Evolutionary conservation across 2,797 vertebrate genomes (phyloP).

Genomic region (Microchirus variegatus): DNA sequence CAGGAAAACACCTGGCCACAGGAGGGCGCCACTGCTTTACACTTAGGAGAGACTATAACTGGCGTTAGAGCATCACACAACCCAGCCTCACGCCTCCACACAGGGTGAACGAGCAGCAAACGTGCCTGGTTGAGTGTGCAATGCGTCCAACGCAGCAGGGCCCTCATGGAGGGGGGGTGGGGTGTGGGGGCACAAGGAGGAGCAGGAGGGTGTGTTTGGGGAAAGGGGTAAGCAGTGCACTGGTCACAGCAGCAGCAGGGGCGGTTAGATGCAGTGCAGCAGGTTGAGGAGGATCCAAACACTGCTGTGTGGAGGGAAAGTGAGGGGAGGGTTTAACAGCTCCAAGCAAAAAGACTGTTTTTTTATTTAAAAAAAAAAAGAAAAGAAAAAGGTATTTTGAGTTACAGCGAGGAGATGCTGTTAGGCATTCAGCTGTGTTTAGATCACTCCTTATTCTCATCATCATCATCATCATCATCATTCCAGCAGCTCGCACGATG

Average conservation of each 20-base stretch:
- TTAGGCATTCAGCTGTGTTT: constrained; percentile 44
- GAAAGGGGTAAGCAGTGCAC: constrained; percentile 46
- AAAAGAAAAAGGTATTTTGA: constrained; percentile 19
- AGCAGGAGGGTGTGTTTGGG: constrained; percentile 10
- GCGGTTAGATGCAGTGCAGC: constrained; percentile 39
- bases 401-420: constrained; percentile 27
- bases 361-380: constrained; percentile 25
- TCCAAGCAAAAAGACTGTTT: constrained; percentile 52
- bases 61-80: constrained; percentile 85
- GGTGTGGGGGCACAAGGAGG: background rate
- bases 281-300: constrained; percentile 57
- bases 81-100: constrained; percentile 78
- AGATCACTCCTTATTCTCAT: constrained; percentile 38
- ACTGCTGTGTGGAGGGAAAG: constrained; percentile 36
- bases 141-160: constrained; percentile 76
- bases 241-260: constrained; percentile 58
- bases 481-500: constrained; percentile 40
- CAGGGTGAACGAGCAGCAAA: constrained; percentile 78
- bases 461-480: constrained; percentile 36
- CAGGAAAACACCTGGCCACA: constrained; percentile 90
- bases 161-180: constrained; percentile 34
- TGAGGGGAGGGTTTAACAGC: constrained; percentile 29
- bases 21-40: constrained; percentile 87
- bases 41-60: constrained; percentile 89
- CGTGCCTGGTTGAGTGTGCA: constrained; percentile 81